phyloP scores from a whole-genome alignment of 2,797 vertebrate genomes.

The Phalanger gymnotis region DNA sequence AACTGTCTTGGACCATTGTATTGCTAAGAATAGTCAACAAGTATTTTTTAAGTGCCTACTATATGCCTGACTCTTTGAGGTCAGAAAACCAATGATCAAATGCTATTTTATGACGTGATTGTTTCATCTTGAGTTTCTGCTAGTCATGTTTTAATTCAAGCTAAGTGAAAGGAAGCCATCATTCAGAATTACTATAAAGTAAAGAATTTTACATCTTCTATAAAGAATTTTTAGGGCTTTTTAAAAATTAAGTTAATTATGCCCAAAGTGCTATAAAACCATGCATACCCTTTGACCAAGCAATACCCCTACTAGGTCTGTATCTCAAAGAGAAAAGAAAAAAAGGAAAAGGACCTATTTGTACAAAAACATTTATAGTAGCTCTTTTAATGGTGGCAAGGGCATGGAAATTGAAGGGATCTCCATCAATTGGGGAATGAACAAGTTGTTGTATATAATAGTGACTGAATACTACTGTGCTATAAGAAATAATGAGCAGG shows the following conservation, averaged over 20 bases:
- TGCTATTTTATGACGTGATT: neutral
- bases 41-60: neutral
- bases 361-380: neutral
- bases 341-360: neutral
- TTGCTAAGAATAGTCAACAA: neutral
- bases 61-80: neutral
- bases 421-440: neutral
- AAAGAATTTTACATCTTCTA: constrained; percentile 3
- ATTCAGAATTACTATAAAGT: constrained; percentile 29
- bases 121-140: neutral
- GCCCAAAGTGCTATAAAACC: neutral
- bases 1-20: neutral
- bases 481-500: neutral
- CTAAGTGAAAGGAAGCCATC: constrained; percentile 13
- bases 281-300: neutral
- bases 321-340: neutral
- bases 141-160: constrained; percentile 50
- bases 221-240: constrained; percentile 27
- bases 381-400: constrained; percentile 36
- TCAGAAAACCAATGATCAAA: neutral
- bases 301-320: neutral
- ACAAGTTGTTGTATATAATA: neutral
- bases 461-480: neutral
- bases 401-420: neutral
- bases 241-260: constrained; percentile 4